phyloP scores from a whole-genome alignment of 2,888 invertebrate species.

The Limnephilus lunatus region DNA sequence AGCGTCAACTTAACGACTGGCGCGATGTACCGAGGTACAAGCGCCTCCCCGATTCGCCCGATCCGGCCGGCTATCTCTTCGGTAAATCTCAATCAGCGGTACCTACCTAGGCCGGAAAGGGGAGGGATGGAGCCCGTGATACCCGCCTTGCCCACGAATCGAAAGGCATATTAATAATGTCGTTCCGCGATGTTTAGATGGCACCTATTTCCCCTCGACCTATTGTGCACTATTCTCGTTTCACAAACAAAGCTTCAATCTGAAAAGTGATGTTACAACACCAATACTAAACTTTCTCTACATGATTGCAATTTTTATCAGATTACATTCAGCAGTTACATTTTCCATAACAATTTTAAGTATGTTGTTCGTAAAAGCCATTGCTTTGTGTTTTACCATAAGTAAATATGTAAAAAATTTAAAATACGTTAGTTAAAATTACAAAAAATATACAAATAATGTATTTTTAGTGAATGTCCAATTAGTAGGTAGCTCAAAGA shows the following conservation, averaged over 20 bases:
- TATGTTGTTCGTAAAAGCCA: neutral
- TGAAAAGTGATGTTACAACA: neutral
- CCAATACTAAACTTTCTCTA: neutral
- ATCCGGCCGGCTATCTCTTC: constrained; percentile 47
- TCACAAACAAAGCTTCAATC: neutral
- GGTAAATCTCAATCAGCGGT: constrained; percentile 63
- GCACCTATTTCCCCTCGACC: neutral
- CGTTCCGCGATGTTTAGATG: neutral
- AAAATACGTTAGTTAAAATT: too few species aligned
- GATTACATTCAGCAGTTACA: neutral
- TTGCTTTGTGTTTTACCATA: neutral
- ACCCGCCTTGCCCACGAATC: constrained; percentile 9
- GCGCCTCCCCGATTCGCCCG: constrained; percentile 56
- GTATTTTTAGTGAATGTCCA: too few species aligned
- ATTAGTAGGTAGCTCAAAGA: too few species aligned
- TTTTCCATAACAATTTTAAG: neutral
- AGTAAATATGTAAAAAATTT: neutral
- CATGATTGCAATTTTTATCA: neutral
- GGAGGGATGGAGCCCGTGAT: neutral
- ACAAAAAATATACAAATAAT: too few species aligned
- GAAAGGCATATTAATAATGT: neutral
- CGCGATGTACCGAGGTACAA: constrained; percentile 32
- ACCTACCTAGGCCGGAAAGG: neutral
- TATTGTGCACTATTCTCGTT: neutral
- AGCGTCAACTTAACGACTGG: constrained; percentile 61